Evolutionary conservation across 2,113 vertebrate genomes (phyloP).

Genomic region (Amphiprion percula): DNA sequence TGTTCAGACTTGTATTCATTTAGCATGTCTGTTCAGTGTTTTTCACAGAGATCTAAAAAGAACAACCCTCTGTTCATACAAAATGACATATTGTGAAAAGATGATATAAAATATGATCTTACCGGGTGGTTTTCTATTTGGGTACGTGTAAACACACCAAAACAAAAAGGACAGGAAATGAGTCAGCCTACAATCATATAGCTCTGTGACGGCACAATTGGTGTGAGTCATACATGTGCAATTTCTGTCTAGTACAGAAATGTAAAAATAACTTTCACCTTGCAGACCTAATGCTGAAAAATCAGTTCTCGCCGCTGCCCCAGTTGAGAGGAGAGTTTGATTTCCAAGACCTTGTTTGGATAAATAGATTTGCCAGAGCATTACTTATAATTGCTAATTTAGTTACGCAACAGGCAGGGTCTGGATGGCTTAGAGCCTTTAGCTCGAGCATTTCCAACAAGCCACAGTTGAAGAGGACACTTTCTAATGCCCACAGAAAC

Average conservation of each 20-base stretch:
- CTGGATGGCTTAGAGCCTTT: neutral
- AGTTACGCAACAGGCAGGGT: neutral
- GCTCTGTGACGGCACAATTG: neutral
- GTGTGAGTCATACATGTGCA: neutral
- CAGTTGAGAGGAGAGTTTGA: neutral
- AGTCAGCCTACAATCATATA: neutral
- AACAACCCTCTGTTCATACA: neutral
- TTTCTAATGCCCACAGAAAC: neutral
- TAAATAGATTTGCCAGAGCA: too few relatives aligned
- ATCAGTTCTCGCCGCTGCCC: too few relatives aligned
- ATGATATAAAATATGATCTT: neutral
- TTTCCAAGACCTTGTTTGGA: neutral
- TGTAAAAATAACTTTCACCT: neutral
- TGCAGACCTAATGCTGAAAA: too few relatives aligned
- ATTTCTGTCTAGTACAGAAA: neutral
- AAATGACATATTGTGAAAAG: too few relatives aligned
- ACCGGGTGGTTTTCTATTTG: neutral
- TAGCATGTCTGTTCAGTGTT: constrained; percentile 16
- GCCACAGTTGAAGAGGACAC: neutral
- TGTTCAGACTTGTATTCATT: constrained; percentile 49
- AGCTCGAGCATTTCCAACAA: neutral
- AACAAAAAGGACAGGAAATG: neutral
- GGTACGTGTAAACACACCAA: neutral
- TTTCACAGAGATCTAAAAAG: neutral
- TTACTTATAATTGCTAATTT: constrained; percentile 4